Evolutionary conservation across 2,888 invertebrate species (phyloP).

Genomic region (Dynastes grantii): DNA sequence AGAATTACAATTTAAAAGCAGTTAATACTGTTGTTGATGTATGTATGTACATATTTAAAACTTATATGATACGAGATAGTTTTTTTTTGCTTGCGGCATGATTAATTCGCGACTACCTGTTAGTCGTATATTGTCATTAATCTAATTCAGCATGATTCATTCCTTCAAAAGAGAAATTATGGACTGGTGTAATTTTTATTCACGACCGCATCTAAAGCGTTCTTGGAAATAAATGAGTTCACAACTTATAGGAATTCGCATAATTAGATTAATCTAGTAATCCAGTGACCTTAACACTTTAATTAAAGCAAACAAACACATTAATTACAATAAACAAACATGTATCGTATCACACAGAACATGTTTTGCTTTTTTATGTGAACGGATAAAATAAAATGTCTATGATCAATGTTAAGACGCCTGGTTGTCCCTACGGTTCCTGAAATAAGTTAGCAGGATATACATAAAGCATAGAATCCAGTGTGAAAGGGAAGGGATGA

Average conservation of each 20-base stretch:
- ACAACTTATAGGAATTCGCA: not conserved
- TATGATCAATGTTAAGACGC: constrained; percentile 13
- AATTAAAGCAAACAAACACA: too few relatives aligned
- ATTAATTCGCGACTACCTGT: not conserved
- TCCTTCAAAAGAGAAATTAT: not conserved
- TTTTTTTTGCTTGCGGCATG: too few relatives aligned
- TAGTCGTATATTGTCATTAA: not conserved
- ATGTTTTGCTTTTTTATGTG: not conserved
- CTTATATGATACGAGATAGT: too few relatives aligned
- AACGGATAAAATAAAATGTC: not conserved
- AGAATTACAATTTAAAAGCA: too few relatives aligned
- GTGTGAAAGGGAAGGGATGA: too few relatives aligned
- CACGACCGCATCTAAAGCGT: not conserved
- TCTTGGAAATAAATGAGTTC: constrained; percentile 11
- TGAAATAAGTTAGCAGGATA: constrained; percentile 10
- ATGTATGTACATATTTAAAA: too few relatives aligned
- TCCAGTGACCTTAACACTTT: not conserved
- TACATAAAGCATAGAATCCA: not conserved
- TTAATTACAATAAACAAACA: constrained; percentile 2
- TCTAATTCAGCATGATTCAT: constrained; percentile 13
- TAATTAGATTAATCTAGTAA: constrained; percentile 10
- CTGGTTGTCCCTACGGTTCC: not conserved
- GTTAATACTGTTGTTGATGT: too few relatives aligned
- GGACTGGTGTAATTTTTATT: constrained; percentile 9
- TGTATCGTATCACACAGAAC: not conserved